phyloP scores from a whole-genome alignment of 2,797 vertebrate species.

The Tarsius wallacei region DNA sequence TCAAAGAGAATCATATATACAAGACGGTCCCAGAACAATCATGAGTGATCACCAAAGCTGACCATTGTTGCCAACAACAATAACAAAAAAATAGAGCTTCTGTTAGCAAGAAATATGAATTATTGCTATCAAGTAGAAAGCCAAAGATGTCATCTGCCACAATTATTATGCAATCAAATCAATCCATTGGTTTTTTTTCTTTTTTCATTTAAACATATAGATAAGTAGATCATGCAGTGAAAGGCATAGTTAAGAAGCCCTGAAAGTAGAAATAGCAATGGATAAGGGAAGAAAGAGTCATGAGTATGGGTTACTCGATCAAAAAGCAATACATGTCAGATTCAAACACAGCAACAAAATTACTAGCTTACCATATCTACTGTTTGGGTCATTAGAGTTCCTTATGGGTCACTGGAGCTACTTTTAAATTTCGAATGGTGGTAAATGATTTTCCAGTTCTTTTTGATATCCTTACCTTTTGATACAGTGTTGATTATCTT shows the following conservation, averaged over 20 bases:
- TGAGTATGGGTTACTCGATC: neutral
- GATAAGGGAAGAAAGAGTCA: neutral
- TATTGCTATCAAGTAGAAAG: neutral
- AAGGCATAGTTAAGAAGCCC: neutral
- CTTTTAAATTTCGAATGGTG: constrained; percentile 36
- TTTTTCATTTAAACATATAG: neutral
- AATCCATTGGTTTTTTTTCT: neutral
- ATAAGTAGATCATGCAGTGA: neutral
- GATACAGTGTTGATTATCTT: neutral
- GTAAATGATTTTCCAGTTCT: constrained; percentile 48
- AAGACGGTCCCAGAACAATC: neutral
- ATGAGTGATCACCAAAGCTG: neutral
- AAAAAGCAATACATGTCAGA: constrained; percentile 15
- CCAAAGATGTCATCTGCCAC: neutral
- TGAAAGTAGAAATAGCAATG: neutral
- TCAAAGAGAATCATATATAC: neutral
- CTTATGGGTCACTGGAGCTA: constrained; percentile 13
- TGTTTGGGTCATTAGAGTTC: neutral
- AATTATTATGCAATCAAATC: neutral
- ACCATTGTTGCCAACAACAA: neutral
- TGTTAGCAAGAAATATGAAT: neutral
- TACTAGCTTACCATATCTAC: neutral
- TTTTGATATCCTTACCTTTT: constrained; percentile 47
- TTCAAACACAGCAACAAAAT: constrained; percentile 26
- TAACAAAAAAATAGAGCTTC: neutral